Evolutionary conservation across 2,797 vertebrate genomes (phyloP).

Genomic region (Oreonectes daqikongensis): DNA sequence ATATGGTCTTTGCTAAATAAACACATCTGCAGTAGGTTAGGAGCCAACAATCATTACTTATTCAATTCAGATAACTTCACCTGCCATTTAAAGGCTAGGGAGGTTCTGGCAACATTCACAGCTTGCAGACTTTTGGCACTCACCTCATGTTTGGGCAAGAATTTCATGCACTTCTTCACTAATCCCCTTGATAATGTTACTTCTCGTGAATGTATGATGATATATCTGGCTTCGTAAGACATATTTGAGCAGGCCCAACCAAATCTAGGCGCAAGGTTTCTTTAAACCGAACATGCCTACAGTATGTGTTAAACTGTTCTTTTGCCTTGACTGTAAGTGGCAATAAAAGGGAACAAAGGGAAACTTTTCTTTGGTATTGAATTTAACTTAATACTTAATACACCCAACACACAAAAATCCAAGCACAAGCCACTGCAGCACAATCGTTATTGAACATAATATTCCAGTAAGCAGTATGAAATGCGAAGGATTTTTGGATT

Average conservation of each 20-base stretch:
- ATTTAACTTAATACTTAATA: slow-evolving; percentile 30
- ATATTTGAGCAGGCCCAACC: not conserved
- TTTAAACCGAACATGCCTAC: not conserved
- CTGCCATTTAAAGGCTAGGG: slow-evolving; percentile 13
- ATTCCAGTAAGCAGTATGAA: not conserved
- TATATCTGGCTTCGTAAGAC: slow-evolving; percentile 14
- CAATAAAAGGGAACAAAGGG: slow-evolving; percentile 28
- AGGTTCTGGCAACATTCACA: slow-evolving; percentile 21
- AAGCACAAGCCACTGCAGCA: slow-evolving; percentile 8
- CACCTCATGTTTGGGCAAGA: slow-evolving; percentile 5
- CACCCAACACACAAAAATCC: slow-evolving; percentile 19
- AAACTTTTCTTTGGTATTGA: slow-evolving; percentile 14
- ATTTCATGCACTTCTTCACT: not conserved
- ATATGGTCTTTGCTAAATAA: slow-evolving; percentile 11
- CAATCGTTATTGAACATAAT: not conserved
- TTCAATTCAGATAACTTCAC: slow-evolving; percentile 13
- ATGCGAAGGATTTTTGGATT: not conserved
- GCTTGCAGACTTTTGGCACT: slow-evolving; percentile 16
- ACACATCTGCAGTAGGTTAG: not conserved
- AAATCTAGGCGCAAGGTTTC: not conserved
- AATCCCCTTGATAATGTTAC: slow-evolving; percentile 3
- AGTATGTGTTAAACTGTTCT: not conserved
- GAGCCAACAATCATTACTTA: slow-evolving; percentile 38
- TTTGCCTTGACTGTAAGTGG: slow-evolving; percentile 18
- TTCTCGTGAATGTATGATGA: slow-evolving; percentile 13